Base-by-base conservation (phyloP, 2,113 vertebrate species). In the Orthonyx spaldingii region DNA sequence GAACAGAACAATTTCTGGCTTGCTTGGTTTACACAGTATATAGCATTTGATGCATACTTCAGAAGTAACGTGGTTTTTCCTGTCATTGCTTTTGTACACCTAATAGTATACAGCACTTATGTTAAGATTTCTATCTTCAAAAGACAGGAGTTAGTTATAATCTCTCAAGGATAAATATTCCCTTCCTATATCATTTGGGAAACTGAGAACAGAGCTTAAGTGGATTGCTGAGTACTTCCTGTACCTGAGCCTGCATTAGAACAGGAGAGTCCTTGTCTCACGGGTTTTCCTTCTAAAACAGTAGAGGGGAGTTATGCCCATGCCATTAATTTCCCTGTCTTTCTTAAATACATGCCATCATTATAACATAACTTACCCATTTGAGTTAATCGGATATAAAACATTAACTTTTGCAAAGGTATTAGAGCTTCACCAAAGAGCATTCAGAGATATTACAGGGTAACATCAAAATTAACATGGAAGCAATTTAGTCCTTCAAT, bases 381-480 rank as follows among this genome's bases (percentile, higher is more conserved):
- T 76, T 64, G 84, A 95, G 81, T 92, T 96, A 96, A 96, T 94
- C 26, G 24, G 69, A 87, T 79, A 96, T 79, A 97, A 95, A 94
- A 63, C 85, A 95, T 84, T 92, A 96, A 90, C 72, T 97, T 93
- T 61, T 87, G 77, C 64, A 75, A 35, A 89, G 50, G 93, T 95
- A 90, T 95, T 91, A 94, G 86, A 53, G 81, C 78, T 74, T 96
- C 47, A 89, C 55, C 61, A 27, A 85, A 77, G 85, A 93, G 85
- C 55, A 87, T 57, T 96, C 78, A 49, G 46, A 80, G 84, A 78
- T 82, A 89, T 88, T 93, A 89, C 24, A 87, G 74, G 81, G 47
- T 46, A 93, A 84, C 88, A 72, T 84, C 95, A 96, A 96, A 97
- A 96, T 96, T 96, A 95, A 94, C 52, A 66, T 39, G 47, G 75